A percentile compares a stretch with the other conserved stretches of the same genome.
Evolutionary conservation across 2,888 invertebrate species (phyloP).

Genomic region (Erebia aethiops): DNA sequence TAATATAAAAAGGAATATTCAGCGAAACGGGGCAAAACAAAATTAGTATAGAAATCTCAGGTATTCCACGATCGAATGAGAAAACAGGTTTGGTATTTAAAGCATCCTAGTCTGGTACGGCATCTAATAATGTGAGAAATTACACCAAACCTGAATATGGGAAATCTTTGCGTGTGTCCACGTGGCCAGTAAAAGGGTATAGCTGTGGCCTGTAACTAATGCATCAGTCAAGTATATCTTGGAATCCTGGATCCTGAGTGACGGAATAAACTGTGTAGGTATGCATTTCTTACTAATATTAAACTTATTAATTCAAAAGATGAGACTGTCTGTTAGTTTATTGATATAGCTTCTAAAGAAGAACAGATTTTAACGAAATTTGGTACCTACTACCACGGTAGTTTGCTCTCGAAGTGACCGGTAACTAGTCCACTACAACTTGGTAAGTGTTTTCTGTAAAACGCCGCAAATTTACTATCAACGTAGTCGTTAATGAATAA

Average conservation of each 20-base stretch:
- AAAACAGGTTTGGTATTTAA: slow-evolving; percentile 25
- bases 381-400: too few relatives aligned
- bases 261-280: not conserved
- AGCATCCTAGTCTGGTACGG: slow-evolving; percentile 13
- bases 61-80: slow-evolving; percentile 6
- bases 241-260: slow-evolving; percentile 16
- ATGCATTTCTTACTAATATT: not conserved
- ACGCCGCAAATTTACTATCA: too few relatives aligned
- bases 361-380: too few relatives aligned
- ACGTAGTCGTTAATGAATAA: not conserved
- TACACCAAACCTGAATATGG: slow-evolving; percentile 21
- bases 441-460: too few relatives aligned
- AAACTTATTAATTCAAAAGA: too few relatives aligned
- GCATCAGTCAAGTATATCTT: slow-evolving; percentile 10
- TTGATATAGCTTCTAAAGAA: too few relatives aligned
- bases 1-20: not conserved
- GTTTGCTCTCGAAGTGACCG: too few relatives aligned
- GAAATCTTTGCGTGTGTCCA: slow-evolving; percentile 25
- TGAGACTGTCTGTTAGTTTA: too few relatives aligned
- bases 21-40: not conserved
- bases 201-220: not conserved
- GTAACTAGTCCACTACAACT: too few relatives aligned
- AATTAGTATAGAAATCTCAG: not conserved
- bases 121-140: slow-evolving; percentile 21
- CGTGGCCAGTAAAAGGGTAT: slow-evolving; percentile 22